phyloP scores from a whole-genome alignment of 2,888 invertebrate species.

The Cacoxenus indagator region DNA sequence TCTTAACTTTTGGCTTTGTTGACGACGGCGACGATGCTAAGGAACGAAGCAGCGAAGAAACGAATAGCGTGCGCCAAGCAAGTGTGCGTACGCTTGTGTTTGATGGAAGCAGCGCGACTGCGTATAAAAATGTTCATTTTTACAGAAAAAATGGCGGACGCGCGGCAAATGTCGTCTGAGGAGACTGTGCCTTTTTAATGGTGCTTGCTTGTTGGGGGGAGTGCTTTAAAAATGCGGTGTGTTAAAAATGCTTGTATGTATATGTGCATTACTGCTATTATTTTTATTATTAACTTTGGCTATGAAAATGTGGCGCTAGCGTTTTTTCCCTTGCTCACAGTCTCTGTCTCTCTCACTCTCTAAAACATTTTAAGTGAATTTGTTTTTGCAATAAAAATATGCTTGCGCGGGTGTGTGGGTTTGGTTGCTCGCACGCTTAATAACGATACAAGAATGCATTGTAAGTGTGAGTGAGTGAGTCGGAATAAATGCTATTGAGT shows the following conservation, averaged over 20 bases:
- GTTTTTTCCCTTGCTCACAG: too few species aligned
- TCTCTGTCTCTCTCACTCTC: too few species aligned
- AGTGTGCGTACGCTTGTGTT: too few species aligned
- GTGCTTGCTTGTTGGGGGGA: neutral
- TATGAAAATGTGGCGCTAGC: slow-evolving; percentile 50
- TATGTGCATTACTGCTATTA: slow-evolving; percentile 44
- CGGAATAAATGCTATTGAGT: too few species aligned
- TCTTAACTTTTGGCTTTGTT: too few species aligned
- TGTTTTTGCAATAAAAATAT: too few species aligned
- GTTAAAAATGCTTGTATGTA: slow-evolving; percentile 29
- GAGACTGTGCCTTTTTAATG: neutral
- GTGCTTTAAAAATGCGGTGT: neutral
- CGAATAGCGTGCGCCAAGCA: neutral
- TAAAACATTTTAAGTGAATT: too few species aligned
- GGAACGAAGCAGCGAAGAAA: neutral
- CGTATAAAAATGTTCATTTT: neutral
- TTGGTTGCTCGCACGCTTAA: too few species aligned
- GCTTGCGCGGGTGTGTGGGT: too few species aligned
- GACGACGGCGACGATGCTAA: neutral
- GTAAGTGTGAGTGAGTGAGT: too few species aligned
- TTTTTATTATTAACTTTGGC: slow-evolving; percentile 69
- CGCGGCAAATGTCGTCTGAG: too few species aligned
- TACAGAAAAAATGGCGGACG: neutral
- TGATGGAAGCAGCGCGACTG: neutral
- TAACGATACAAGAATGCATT: too few species aligned